A percentile compares a stretch with the other conserved stretches of the same genome.
phyloP scores from a whole-genome alignment of 2,888 invertebrate genomes.

The Synanthedon vespiformis region DNA sequence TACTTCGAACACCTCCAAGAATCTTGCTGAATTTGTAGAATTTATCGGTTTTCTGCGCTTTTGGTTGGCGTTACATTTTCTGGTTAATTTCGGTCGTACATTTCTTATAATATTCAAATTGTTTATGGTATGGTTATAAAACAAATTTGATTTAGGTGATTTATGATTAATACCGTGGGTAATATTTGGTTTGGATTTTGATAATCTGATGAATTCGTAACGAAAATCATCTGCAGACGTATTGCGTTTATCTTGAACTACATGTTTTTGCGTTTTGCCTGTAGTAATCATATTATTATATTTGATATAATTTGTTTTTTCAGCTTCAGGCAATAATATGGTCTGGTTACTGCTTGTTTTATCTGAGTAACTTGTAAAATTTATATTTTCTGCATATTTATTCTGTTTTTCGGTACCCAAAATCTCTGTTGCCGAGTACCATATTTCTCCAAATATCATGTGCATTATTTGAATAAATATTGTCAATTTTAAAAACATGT shows the following conservation, averaged over 20 bases:
- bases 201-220: too few relatives aligned
- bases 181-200: too few relatives aligned
- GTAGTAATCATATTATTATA: too few relatives aligned
- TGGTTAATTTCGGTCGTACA: conserved; percentile 18
- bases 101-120: conserved; percentile 13
- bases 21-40: conserved; percentile 26
- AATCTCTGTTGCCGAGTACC: conserved; percentile 31
- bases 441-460: conserved; percentile 21
- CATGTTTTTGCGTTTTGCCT: too few relatives aligned
- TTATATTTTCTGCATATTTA: too few relatives aligned
- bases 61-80: conserved; percentile 19
- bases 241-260: too few relatives aligned
- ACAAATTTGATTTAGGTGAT: background rate
- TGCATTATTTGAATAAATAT: conserved; percentile 15
- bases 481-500: too few relatives aligned
- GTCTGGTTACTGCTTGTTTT: background rate
- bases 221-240: too few relatives aligned
- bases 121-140: conserved; percentile 18
- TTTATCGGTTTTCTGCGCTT: conserved; percentile 12
- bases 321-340: too few relatives aligned
- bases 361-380: background rate
- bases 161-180: too few relatives aligned
- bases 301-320: too few relatives aligned
- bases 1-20: conserved; percentile 78
- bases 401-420: too few relatives aligned